These are phyloP conservation scores for Bradynema listronoti DNA, from an alignment of 1,140 invertebrate genomes.

Conservation along the genomic window DNA sequence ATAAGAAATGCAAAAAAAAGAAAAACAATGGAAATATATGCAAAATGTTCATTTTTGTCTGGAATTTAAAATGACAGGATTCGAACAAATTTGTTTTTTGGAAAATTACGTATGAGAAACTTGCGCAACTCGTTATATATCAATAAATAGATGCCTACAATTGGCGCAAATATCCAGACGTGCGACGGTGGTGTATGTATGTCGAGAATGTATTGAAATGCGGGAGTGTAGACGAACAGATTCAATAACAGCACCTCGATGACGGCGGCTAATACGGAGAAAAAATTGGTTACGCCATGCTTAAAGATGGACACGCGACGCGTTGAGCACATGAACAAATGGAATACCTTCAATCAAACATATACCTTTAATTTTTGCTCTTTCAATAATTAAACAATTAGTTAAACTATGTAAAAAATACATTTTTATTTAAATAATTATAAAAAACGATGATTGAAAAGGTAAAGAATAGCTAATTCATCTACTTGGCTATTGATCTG, in stretches of 20 bases:
- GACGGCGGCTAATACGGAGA: conserved; percentile 52
- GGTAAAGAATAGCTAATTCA: no score
- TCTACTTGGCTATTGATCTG: no score
- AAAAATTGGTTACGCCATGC: conserved; percentile 54
- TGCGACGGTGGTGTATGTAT: conserved; percentile 42
- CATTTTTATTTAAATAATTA: no score
- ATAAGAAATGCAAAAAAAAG: no score
- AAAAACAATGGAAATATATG: no score
- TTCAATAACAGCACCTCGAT: conserved; percentile 55
- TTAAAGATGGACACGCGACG: conserved; percentile 53
- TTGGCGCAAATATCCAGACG: conserved; percentile 45
- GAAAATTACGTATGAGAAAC: conserved; percentile 45
- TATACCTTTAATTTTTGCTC: no score
- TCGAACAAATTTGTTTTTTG: conserved; percentile 44
- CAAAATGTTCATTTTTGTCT: no score
- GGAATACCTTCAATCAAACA: conserved; percentile 46
- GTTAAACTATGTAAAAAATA: no score
- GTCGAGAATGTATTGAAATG: conserved; percentile 57
- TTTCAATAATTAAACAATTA: no score
- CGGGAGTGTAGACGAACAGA: conserved; percentile 53
- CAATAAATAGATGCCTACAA: conserved; percentile 45
- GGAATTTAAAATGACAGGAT: conserved; percentile 43
- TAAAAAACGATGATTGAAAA: no score
- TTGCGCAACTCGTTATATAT: conserved; percentile 46
- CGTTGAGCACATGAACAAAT: conserved; percentile 56